Percentiles rank a stretch among this genome's conserved stretches.
Conservation (phyloP, 2,888 invertebrate species). For the Frankliniella fusca region DNA sequence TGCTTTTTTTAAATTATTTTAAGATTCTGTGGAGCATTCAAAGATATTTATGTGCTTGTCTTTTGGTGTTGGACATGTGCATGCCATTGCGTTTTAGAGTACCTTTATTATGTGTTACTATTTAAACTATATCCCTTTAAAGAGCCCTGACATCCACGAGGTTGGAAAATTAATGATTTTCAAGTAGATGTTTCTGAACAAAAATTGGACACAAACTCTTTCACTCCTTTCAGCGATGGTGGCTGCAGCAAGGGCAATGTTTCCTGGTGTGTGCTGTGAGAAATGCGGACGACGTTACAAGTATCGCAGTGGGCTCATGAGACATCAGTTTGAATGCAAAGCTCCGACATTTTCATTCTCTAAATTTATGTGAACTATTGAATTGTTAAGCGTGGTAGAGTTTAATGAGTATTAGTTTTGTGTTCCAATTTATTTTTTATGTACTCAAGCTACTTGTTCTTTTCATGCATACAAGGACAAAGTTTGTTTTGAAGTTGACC, state of each 20-base stretch:
- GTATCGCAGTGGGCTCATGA: conserved; percentile 33
- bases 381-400: too few relatives aligned
- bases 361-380: not conserved
- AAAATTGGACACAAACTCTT: conserved; percentile 3
- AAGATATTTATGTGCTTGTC: not conserved
- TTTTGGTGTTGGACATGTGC: conserved; percentile 3
- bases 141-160: not conserved
- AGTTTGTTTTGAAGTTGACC: not conserved
- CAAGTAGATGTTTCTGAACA: not conserved
- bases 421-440: too few relatives aligned
- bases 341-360: not conserved
- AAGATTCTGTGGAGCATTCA: not conserved
- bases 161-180: not conserved
- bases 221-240: conserved; percentile 24
- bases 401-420: too few relatives aligned
- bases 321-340: conserved; percentile 8
- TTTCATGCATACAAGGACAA: too few relatives aligned
- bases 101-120: not conserved
- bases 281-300: conserved; percentile 36
- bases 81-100: not conserved
- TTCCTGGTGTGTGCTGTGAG: conserved; percentile 31
- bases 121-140: not conserved
- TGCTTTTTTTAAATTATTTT: not conserved
- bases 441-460: too few relatives aligned
- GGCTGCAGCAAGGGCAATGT: conserved; percentile 17